Base-by-base conservation (phyloP, 2,888 invertebrate species). In the Drosophila meridionalis region DNA sequence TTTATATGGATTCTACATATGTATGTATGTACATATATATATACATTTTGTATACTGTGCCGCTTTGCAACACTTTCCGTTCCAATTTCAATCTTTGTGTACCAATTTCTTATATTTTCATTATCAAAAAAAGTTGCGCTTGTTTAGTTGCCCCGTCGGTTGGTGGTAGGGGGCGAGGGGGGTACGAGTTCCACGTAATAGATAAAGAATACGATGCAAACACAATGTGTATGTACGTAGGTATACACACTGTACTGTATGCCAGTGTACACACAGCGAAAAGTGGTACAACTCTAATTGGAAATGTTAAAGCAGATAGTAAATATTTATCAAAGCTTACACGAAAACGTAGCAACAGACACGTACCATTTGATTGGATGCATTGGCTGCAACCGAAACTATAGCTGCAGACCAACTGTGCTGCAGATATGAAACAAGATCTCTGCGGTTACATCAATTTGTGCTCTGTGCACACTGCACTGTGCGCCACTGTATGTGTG, bases 211-310 rank as follows among this genome's bases (percentile, higher is more conserved):
- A n/a, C 67, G 38, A 78, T 55, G 77, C 47, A 66, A 34, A 45
- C 52, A 32, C 34, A 53, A 30, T 43, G 4, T 32, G 32, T 52
- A 38, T 28, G 9, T 55, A 38, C 14, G 6, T 38, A 26, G 20
- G 52, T 61, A 42, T 40, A 42, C 55, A 59, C 38, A 47, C 47
- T 28, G 34, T 45, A 42, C 55, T 53, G 53, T 67, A 48, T 40
- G 11, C 30, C 32, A 48, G 38, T 60, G 52, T 47, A 60, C 47
- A 67, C 71, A 72, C 28, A 73, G 69, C 71, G 53, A 64, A 78
- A 84, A 85, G 72, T 88, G 88, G 81, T 85, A 85, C 88, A 85
- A 76, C 83, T 85, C 87, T 85, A 85, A 85, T 85, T 85, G 88
- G 86, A 85, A 88, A 86, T 85, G 85, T 85, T 86, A 73, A 86